phyloP scores from a whole-genome alignment of 30 jellyfish, hydroid and myxozoan genomes.

The Pelagia noctiluca region DNA sequence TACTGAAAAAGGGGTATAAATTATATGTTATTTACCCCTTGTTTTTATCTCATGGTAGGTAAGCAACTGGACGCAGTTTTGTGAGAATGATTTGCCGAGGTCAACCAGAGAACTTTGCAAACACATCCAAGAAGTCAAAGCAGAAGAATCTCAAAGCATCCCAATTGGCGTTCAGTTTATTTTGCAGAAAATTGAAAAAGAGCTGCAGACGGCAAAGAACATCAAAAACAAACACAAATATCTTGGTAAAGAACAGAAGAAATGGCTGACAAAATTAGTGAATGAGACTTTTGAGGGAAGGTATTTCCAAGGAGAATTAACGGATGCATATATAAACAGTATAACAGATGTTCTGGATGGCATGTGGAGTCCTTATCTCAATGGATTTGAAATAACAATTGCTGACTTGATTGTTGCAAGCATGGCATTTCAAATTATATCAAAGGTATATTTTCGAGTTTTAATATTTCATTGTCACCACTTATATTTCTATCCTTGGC shows the following conservation, averaged over 20 bases:
- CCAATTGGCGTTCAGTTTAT: slow-evolving; percentile 40
- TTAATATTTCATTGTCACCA: background rate
- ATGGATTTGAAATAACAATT: slow-evolving; percentile 80
- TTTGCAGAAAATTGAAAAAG: slow-evolving; percentile 68
- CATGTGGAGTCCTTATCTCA: slow-evolving; percentile 76
- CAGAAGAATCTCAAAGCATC: background rate
- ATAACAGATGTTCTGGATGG: slow-evolving; percentile 18
- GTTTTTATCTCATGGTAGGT: slow-evolving; percentile 45
- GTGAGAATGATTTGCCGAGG: slow-evolving; percentile 80
- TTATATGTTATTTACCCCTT: too few species aligned
- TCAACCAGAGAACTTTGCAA: slow-evolving; percentile 26
- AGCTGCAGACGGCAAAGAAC: slow-evolving; percentile 63
- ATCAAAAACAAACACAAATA: slow-evolving; percentile 74
- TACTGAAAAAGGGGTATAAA: too few species aligned
- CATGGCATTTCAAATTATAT: slow-evolving; percentile 46
- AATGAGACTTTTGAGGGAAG: slow-evolving; percentile 70
- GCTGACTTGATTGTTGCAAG: slow-evolving; percentile 67
- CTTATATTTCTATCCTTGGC: too few species aligned
- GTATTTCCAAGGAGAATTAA: background rate
- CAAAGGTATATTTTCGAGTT: slow-evolving; percentile 27
- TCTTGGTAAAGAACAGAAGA: slow-evolving; percentile 54
- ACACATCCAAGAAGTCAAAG: background rate
- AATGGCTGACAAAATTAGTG: slow-evolving; percentile 33
- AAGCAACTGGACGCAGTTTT: slow-evolving; percentile 84
- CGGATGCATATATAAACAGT: slow-evolving; percentile 12